phyloP scores from a whole-genome alignment of 2,797 vertebrate species.

The Ctenosaura bakeri region DNA sequence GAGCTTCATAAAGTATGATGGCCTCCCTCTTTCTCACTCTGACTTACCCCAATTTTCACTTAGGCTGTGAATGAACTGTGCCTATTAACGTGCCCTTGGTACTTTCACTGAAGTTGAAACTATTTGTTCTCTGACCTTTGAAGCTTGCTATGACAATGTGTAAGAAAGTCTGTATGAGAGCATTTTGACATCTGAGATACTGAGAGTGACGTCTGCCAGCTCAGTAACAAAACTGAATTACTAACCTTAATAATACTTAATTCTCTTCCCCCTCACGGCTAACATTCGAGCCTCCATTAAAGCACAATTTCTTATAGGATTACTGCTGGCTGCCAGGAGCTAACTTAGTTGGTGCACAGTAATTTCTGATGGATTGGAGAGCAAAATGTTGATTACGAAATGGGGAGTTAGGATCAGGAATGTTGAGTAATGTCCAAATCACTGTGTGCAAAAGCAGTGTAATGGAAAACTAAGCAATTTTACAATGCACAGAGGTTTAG shows the following conservation, averaged over 20 bases:
- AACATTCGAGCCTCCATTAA: not conserved
- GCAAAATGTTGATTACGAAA: conserved; percentile 25
- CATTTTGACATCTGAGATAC: not conserved
- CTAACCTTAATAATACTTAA: not conserved
- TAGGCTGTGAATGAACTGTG: conserved; percentile 3
- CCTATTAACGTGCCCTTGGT: not conserved
- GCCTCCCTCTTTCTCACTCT: not conserved
- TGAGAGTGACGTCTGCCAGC: not conserved
- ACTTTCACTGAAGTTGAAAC: not conserved
- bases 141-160: not conserved
- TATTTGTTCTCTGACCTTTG: conserved; percentile 11
- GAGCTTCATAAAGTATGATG: not conserved
- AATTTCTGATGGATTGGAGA: not conserved
- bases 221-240: not conserved
- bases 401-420: not conserved
- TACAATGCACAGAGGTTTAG: not conserved
- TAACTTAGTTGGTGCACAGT: not conserved
- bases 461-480: not conserved
- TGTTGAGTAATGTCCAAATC: conserved; percentile 14
- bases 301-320: not conserved
- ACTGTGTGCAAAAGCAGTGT: conserved; percentile 12
- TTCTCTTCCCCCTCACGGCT: not conserved
- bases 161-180: not conserved
- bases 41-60: not conserved
- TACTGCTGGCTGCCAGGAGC: not conserved